Conservation (phyloP, 2,888 invertebrate genomes). For the Pammene aurita region DNA sequence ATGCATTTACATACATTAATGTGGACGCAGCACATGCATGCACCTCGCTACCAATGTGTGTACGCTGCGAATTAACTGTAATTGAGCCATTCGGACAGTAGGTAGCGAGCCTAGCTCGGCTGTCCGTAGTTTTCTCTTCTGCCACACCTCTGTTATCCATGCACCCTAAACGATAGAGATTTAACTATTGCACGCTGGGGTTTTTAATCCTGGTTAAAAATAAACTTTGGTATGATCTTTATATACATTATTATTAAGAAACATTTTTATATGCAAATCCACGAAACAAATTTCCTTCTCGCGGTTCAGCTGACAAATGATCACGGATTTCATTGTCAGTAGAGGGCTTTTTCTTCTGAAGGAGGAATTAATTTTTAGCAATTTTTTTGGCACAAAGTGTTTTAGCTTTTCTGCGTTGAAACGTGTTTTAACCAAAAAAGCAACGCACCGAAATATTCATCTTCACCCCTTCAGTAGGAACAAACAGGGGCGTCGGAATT, state of each 20-base stretch:
- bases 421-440: constrained; percentile 54
- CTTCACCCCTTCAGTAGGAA: constrained; percentile 79
- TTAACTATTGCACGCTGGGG: background rate
- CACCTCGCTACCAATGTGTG: constrained; percentile 76
- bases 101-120: constrained; percentile 68
- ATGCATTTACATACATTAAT: constrained; percentile 83
- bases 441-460: constrained; percentile 73
- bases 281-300: constrained; percentile 21
- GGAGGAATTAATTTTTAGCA: constrained; percentile 44
- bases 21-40: constrained; percentile 77
- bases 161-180: constrained; percentile 43
- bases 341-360: constrained; percentile 42
- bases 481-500: constrained; percentile 81
- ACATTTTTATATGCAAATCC: constrained; percentile 23
- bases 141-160: constrained; percentile 47
- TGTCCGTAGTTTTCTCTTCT: constrained; percentile 64
- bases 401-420: constrained; percentile 56
- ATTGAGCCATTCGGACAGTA: constrained; percentile 81
- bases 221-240: constrained; percentile 13
- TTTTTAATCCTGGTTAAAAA: background rate
- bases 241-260: constrained; percentile 20
- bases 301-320: constrained; percentile 31
- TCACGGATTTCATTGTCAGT: constrained; percentile 30
- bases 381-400: constrained; percentile 47
- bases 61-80: constrained; percentile 82